Evolutionary conservation across 2,113 vertebrate genomes (phyloP).

Genomic region (Desmodus rotundus): DNA sequence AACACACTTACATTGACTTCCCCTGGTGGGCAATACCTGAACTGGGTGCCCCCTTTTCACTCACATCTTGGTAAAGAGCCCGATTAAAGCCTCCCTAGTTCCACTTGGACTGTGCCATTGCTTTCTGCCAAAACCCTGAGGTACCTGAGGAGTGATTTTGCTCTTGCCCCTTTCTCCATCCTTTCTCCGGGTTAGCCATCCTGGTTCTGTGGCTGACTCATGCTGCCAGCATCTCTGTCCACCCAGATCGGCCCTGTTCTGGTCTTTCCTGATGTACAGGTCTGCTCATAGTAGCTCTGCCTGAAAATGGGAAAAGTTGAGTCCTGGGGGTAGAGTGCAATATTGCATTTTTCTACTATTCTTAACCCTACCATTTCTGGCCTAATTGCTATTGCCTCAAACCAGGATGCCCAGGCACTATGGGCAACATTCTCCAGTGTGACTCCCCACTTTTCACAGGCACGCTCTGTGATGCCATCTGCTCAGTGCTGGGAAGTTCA

Average conservation of each 20-base stretch:
- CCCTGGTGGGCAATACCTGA: background rate
- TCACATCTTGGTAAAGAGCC: background rate
- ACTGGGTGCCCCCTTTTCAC: too few relatives aligned
- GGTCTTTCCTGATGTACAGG: too few relatives aligned
- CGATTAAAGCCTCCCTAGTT: background rate
- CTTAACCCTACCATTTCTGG: background rate
- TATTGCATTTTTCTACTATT: background rate
- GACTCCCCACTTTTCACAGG: background rate
- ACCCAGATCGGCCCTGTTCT: background rate
- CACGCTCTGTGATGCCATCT: rapidly evolving
- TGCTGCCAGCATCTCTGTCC: background rate
- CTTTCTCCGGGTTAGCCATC: too few relatives aligned
- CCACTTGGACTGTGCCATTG: background rate
- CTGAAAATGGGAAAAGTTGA: background rate
- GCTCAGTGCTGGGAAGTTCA: background rate
- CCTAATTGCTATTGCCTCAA: background rate
- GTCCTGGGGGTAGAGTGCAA: background rate
- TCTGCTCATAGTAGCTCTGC: background rate
- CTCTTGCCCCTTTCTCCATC: too few relatives aligned
- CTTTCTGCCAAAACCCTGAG: background rate
- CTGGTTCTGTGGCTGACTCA: rapidly evolving
- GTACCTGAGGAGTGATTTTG: background rate
- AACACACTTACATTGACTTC: background rate
- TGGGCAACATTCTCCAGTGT: rapidly evolving
- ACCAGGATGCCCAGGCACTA: background rate